Conservation (phyloP, 1,140 invertebrate genomes). For the Bursaphelenchus mucronatus region DNA sequence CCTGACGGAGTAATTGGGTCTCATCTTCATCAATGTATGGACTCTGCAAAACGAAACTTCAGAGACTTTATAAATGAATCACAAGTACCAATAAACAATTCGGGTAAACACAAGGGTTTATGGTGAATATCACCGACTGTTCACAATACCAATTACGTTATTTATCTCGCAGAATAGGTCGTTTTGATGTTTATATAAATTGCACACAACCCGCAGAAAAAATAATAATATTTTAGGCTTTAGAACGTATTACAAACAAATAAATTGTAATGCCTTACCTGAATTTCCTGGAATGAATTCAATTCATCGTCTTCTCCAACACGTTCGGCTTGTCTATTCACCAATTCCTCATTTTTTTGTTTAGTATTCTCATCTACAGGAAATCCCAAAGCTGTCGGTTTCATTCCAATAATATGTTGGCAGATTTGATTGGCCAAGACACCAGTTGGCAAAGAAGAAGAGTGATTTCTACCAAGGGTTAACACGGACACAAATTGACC, state of each 20-base stretch:
- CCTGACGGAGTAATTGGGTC: conserved; percentile 50
- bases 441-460: conserved; percentile 36
- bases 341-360: conserved; percentile 8
- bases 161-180: no score
- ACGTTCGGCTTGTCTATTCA: conserved; percentile 19
- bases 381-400: conserved; percentile 45
- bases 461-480: conserved; percentile 28
- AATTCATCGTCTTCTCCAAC: conserved; percentile 43
- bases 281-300: conserved; percentile 14
- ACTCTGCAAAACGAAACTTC: conserved; percentile 25
- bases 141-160: no score
- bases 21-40: conserved; percentile 52
- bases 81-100: neutral
- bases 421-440: conserved; percentile 52
- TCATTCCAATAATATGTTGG: conserved; percentile 60
- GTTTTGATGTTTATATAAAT: no score
- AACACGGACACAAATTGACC: conserved; percentile 51
- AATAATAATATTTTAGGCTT: no score
- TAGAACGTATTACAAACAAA: neutral
- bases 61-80: conserved; percentile 22
- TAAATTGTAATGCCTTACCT: conserved; percentile 4
- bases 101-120: no score
- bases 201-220: no score
- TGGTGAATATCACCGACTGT: no score
- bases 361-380: conserved; percentile 16